Evolutionary conservation across 37 sponge, comb jelly and placozoan species (phyloP).

Genomic region (Tethya wilhelma): DNA sequence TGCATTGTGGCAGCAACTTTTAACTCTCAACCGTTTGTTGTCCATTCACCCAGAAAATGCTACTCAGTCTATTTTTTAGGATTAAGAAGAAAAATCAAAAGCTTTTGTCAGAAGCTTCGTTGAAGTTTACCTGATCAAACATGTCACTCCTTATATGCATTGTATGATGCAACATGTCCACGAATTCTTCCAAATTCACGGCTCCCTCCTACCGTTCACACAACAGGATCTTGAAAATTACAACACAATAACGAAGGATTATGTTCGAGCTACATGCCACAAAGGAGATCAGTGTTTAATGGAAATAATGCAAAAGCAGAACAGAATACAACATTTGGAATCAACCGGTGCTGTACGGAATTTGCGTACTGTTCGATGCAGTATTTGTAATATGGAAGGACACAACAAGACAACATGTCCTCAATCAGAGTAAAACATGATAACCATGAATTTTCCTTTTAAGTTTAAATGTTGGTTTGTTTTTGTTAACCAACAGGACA

Average conservation of each 20-base stretch:
- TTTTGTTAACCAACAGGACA: no score
- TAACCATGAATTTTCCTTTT: no score
- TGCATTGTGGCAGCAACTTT: constrained; percentile 1
- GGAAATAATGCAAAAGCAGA: constrained; percentile 24
- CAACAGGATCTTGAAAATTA: constrained; percentile 38
- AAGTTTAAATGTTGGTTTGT: no score
- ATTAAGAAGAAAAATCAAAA: constrained; percentile 11
- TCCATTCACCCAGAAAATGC: neutral
- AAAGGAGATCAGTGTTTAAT: neutral
- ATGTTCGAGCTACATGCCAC: constrained; percentile 14
- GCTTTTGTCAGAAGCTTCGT: constrained; percentile 8
- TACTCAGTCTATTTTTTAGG: neutral
- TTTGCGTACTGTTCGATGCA: no score
- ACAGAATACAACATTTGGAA: neutral
- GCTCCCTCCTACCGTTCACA: constrained; percentile 8
- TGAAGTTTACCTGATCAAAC: neutral
- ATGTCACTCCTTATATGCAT: constrained; percentile 39
- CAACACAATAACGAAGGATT: constrained; percentile 15
- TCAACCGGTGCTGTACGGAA: neutral
- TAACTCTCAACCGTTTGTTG: neutral
- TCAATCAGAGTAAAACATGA: no score
- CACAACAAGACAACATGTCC: no score
- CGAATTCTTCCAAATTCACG: constrained; percentile 18
- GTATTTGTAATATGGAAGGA: no score
- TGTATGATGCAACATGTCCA: constrained; percentile 37